These are phyloP conservation scores for Syngnathus floridae DNA, from an alignment of 2,113 vertebrate species.

Conservation along the genomic window DNA sequence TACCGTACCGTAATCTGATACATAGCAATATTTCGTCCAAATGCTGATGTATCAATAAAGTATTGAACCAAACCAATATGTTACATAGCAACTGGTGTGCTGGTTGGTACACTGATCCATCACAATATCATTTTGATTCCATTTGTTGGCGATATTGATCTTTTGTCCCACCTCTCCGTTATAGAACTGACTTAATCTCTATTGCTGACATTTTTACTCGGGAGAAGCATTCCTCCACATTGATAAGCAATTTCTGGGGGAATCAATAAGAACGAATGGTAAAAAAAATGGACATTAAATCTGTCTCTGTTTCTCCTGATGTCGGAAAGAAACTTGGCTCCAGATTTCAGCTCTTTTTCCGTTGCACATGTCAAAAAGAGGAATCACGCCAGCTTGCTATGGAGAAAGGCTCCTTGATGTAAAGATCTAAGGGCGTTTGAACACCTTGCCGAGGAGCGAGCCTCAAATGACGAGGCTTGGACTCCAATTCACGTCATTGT, in stretches of 20 bases:
- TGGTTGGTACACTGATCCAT: not conserved
- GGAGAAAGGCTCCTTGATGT: conserved; percentile 52
- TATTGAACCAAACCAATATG: not conserved
- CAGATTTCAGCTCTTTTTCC: conserved; percentile 35
- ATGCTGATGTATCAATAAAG: not conserved
- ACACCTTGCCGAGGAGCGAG: conserved; percentile 27
- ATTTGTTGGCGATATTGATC: not conserved
- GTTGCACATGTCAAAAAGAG: conserved; percentile 2
- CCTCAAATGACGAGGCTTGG: conserved; percentile 28
- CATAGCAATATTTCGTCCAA: not conserved
- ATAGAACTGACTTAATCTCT: not conserved
- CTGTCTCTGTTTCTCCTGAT: conserved; percentile 16
- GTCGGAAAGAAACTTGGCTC: conserved; percentile 21
- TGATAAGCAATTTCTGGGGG: not conserved
- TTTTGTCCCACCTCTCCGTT: not conserved
- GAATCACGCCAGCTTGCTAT: conserved; percentile 29
- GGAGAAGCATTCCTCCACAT: not conserved
- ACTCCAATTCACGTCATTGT: conserved; percentile 4
- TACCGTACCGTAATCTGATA: not conserved
- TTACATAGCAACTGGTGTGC: not conserved
- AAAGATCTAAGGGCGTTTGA: conserved; percentile 25
- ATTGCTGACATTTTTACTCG: not conserved
- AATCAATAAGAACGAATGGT: not conserved
- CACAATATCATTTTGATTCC: not conserved
- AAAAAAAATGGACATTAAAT: conserved; percentile 18